Conservation (phyloP, 2,888 invertebrate species). For the Thecophora atra region DNA sequence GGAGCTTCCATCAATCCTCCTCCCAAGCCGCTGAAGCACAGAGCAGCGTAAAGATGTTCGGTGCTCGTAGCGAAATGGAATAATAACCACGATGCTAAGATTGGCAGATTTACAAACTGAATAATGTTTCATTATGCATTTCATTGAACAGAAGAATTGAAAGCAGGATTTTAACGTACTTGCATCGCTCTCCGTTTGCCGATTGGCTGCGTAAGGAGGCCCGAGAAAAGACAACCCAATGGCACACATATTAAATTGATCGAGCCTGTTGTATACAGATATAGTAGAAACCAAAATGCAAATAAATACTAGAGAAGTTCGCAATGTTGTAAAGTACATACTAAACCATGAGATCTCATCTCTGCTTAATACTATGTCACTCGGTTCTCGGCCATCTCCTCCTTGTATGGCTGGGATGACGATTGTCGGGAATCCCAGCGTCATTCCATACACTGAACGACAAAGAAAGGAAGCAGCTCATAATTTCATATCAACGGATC, state of each 20-base stretch:
- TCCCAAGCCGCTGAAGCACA: constrained; percentile 77
- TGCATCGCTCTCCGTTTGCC: constrained; percentile 82
- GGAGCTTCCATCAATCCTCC: constrained; percentile 85
- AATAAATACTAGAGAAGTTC: too few relatives aligned
- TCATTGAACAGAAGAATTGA: constrained; percentile 42
- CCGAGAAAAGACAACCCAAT: constrained; percentile 80
- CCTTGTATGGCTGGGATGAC: constrained; percentile 79
- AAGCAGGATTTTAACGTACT: constrained; percentile 48
- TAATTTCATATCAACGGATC: background rate
- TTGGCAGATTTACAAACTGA: constrained; percentile 75
- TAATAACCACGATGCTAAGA: constrained; percentile 78
- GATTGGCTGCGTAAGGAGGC: constrained; percentile 75
- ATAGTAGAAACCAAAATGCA: background rate
- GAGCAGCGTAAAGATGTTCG: constrained; percentile 74
- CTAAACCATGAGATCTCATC: constrained; percentile 81
- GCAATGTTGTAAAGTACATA: constrained; percentile 62
- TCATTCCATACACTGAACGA: constrained; percentile 76
- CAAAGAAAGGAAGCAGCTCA: constrained; percentile 3
- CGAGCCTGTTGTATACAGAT: constrained; percentile 71
- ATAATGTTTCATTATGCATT: constrained; percentile 37
- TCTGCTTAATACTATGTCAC: constrained; percentile 69
- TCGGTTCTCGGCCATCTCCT: constrained; percentile 62
- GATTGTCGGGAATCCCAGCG: constrained; percentile 82
- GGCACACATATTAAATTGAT: constrained; percentile 83
- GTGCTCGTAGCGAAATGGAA: constrained; percentile 74